Percentiles rank a stretch among this genome's conserved stretches.
phyloP scores from a whole-genome alignment of 64 coral and sea anemone species.

The Actinia tenebrosa region DNA sequence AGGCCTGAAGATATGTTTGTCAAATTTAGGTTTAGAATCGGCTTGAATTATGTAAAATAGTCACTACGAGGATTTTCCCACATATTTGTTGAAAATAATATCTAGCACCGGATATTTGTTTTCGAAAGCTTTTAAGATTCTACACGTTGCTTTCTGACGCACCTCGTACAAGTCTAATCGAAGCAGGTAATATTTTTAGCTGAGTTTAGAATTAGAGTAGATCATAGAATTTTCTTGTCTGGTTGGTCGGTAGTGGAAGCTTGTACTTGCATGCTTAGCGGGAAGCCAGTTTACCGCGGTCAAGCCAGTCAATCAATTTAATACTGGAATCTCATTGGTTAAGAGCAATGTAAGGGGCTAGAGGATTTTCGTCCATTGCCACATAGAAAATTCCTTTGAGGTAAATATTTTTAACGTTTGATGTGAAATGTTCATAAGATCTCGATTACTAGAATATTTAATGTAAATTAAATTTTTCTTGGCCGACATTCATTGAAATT shows the following conservation, averaged over 20 bases:
- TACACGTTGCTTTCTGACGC: not conserved
- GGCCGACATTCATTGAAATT: not conserved
- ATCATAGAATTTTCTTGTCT: not conserved
- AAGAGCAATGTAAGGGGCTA: not conserved
- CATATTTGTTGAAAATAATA: not conserved
- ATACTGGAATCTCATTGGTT: not conserved
- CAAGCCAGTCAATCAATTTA: constrained; percentile 13
- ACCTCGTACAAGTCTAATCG: not conserved
- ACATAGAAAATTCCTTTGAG: not conserved
- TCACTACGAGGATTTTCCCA: not conserved
- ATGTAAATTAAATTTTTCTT: not conserved
- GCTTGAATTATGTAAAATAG: not conserved
- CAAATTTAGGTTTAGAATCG: constrained; percentile 6
- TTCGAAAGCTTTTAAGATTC: not conserved
- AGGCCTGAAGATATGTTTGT: not conserved
- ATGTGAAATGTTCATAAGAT: not conserved
- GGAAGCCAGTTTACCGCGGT: not conserved
- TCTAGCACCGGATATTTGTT: not conserved
- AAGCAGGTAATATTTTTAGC: not conserved
- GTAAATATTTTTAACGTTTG: not conserved
- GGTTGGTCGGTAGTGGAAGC: not conserved
- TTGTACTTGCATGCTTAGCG: not conserved
- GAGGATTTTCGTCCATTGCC: not conserved
- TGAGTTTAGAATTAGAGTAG: not conserved
- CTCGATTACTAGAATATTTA: not conserved